phyloP scores from a whole-genome alignment of 2,113 vertebrate genomes.

The Neogale vison region DNA sequence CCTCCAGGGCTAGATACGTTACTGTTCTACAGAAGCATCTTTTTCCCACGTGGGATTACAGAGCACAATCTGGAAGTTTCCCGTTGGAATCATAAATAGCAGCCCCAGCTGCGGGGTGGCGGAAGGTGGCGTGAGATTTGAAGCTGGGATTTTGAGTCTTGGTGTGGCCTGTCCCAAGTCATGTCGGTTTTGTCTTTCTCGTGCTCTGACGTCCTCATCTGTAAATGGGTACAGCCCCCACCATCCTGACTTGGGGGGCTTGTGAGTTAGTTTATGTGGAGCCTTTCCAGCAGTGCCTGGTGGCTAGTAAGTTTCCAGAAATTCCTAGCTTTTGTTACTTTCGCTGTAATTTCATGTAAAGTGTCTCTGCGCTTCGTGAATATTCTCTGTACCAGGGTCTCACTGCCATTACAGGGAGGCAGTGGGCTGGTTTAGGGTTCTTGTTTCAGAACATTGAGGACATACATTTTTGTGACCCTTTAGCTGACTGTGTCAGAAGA shows the following conservation, averaged over 20 bases:
- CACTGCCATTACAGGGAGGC: rapidly evolving
- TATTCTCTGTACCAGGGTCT: background rate
- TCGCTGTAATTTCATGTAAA: background rate
- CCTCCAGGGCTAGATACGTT: background rate
- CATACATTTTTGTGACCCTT: background rate
- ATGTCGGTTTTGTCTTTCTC: background rate
- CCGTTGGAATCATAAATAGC: background rate
- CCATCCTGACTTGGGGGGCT: background rate
- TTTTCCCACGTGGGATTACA: background rate
- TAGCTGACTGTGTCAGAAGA: background rate
- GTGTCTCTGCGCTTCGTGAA: background rate
- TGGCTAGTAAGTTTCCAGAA: background rate
- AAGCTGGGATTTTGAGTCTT: background rate
- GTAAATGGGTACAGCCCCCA: background rate
- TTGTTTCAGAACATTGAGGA: background rate
- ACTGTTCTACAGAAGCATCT: background rate
- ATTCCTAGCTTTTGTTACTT: background rate
- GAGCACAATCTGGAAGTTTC: background rate
- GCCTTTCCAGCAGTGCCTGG: background rate
- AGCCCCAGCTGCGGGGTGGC: background rate
- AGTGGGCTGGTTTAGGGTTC: background rate
- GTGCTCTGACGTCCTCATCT: background rate
- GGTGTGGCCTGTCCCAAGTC: rapidly evolving
- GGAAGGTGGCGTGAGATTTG: background rate
- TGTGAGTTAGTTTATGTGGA: background rate